Conservation (phyloP, 1,140 invertebrate genomes). For the Geopemphigus sp. region DNA sequence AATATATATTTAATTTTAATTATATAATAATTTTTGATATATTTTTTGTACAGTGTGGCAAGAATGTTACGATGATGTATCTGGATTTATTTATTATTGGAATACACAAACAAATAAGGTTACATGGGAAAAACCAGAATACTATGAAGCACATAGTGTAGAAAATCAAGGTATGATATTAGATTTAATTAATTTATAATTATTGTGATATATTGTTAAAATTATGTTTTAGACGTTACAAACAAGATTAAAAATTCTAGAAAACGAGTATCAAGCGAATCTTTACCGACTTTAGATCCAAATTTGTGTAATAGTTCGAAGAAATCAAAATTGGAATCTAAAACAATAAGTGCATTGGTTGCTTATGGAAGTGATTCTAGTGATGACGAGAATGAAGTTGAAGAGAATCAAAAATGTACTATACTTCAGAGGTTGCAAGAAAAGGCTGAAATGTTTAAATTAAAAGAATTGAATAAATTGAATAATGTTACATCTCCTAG, state of each 20-base stretch:
- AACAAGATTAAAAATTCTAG: conserved; percentile 2
- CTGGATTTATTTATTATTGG: conserved; percentile 47
- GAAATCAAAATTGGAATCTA: conserved; percentile 41
- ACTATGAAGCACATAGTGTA: conserved; percentile 14
- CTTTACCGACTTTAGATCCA: neutral
- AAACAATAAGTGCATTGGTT: conserved; percentile 23
- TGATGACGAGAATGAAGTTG: conserved; percentile 30
- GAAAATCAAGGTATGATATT: conserved; percentile 14
- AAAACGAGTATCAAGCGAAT: conserved; percentile 37
- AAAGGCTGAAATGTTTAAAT: conserved; percentile 45
- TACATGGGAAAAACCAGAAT: conserved; percentile 42
- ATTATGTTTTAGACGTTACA: conserved; percentile 14
- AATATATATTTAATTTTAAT: too few species aligned
- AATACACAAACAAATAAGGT: conserved; percentile 46
- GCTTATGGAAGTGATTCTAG: conserved; percentile 47
- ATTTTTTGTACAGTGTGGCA: conserved; percentile 34
- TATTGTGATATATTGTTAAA: neutral
- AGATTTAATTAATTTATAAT: neutral
- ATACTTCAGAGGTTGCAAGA: conserved; percentile 39
- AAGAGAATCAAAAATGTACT: conserved; percentile 18
- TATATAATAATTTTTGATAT: neutral
- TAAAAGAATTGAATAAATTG: conserved; percentile 19
- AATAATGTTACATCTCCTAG: neutral
- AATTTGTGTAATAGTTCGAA: conserved; percentile 19
- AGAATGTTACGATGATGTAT: conserved; percentile 46